phyloP scores from a whole-genome alignment of 2,113 vertebrate genomes.

The Lophius piscatorius region DNA sequence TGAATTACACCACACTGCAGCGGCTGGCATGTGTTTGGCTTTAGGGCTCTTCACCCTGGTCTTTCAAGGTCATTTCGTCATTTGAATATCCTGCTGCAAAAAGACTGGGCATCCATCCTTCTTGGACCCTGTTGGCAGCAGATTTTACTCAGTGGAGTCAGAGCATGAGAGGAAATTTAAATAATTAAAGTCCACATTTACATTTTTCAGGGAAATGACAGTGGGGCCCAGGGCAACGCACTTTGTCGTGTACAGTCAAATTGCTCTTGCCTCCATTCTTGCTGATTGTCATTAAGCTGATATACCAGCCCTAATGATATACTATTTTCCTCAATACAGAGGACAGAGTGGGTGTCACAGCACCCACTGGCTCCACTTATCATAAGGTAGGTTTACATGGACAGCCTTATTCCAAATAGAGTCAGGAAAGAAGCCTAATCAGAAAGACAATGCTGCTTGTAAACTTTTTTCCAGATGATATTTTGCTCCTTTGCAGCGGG shows the following conservation, averaged over 20 bases:
- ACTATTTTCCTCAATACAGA: conserved; percentile 39
- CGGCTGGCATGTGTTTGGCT: conserved; percentile 35
- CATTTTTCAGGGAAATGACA: conserved; percentile 65
- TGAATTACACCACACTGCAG: conserved; percentile 52
- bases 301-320: conserved; percentile 44
- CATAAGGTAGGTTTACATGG: too few relatives aligned
- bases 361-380: conserved; percentile 3
- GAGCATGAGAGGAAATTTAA: conserved; percentile 40
- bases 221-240: conserved; percentile 41
- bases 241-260: conserved; percentile 37
- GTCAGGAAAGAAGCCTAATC: conserved; percentile 19
- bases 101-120: conserved; percentile 24
- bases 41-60: conserved; percentile 33
- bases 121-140: conserved; percentile 27
- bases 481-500: too few relatives aligned
- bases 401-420: too few relatives aligned
- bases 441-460: too few relatives aligned
- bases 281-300: conserved; percentile 54
- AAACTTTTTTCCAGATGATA: too few relatives aligned
- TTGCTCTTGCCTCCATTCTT: conserved; percentile 48
- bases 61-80: conserved; percentile 50
- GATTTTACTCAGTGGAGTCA: conserved; percentile 49
- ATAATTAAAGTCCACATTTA: conserved; percentile 68
- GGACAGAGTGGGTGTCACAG: conserved; percentile 27
- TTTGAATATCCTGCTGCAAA: conserved; percentile 41